Base-by-base conservation (phyloP, 1,140 invertebrate genomes). In the Cotesia vestalis region DNA sequence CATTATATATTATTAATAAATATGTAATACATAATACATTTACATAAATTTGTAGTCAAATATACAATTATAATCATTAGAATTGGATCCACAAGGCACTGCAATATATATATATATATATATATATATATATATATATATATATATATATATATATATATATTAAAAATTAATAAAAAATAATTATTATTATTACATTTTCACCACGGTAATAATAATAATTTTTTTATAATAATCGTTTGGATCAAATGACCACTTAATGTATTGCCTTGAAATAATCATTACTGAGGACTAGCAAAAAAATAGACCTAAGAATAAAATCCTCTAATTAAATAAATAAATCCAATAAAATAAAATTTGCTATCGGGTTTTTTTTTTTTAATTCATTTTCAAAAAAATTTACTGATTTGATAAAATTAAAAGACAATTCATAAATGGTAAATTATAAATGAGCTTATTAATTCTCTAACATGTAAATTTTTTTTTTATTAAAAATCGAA, bases 11-110 rank as follows among this genome's bases (percentile, higher is more conserved):
- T 66, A 64, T 59, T 75, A 72, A 71, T 75, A 72, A 75, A 75
- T 75, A 75, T 75, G 71, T 72, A 64, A 66, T 72, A 72, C 63
- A 72, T 72, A 59, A 70, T 75, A 72, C 74, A 73, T 55, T 69
- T 73, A 72, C 66, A 75, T 59, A 66, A 46, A 62, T 75, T 69
- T 66, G 66, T 75, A 34, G 40, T 72, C 64, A 75, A 75, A 75
- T 75, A 72, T 75, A 75, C 73, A 75, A 35, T 71, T 73, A 66
- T 52, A 53, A 51, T 27, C 36, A 52, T 34, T 72, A 66, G 27
- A 72, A 66, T 68, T 55, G 27, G 63, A 69, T 75, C 38, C 66
- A 72, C 61, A 75, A 72, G 71, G 71, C 71, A 75, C 74, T 73
- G 53, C 38, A 67, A 74, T 14, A 36, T 72, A 35, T 46, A 46